Evolutionary conservation across 2,113 vertebrate genomes (phyloP).

Genomic region (Atherinomorus stipes): DNA sequence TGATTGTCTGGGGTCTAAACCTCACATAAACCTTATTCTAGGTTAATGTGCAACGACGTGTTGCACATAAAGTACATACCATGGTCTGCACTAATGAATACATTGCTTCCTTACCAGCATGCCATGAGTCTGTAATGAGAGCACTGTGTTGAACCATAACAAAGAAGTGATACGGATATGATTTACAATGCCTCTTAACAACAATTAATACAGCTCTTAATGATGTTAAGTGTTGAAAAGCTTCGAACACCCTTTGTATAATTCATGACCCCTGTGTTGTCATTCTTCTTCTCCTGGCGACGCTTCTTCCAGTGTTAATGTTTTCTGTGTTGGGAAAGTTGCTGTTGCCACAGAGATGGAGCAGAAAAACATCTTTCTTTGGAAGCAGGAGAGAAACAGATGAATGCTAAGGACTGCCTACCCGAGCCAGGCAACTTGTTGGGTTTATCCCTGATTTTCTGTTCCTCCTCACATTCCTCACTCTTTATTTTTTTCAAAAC

Average conservation of each 20-base stretch:
- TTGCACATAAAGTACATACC: conserved; percentile 1
- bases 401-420: conserved; percentile 53
- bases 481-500: conserved; percentile 32
- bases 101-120: conserved; percentile 55
- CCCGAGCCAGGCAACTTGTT: conserved; percentile 37
- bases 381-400: conserved; percentile 58
- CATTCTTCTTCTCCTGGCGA: conserved; percentile 52
- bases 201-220: conserved; percentile 68
- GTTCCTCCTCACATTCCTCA: conserved; percentile 46
- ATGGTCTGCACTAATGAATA: conserved; percentile 42
- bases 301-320: conserved; percentile 54
- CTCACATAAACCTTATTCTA: conserved; percentile 14
- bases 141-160: conserved; percentile 42
- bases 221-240: conserved; percentile 70
- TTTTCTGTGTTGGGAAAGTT: conserved; percentile 64
- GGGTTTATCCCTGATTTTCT: conserved; percentile 42
- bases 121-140: conserved; percentile 50
- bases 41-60: conserved; percentile 4
- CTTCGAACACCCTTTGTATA: conserved; percentile 62
- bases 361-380: conserved; percentile 69
- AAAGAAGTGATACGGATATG: conserved; percentile 47
- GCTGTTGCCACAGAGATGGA: conserved; percentile 75
- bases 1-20: not conserved
- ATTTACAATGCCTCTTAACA: conserved; percentile 59
- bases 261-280: conserved; percentile 66